Conservation (phyloP, 2,888 invertebrate species). For the Dexiosoma caninum region DNA sequence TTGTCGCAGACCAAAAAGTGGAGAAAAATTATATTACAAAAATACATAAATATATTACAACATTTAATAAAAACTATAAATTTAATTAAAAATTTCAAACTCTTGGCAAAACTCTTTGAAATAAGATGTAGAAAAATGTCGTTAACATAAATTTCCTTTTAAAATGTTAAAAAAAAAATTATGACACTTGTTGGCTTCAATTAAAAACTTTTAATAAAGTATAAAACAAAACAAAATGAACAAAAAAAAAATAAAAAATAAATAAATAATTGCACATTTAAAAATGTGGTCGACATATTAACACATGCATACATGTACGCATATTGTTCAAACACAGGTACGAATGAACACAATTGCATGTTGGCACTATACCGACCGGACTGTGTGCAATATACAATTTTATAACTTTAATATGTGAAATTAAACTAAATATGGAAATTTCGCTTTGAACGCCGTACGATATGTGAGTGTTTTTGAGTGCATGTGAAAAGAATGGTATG, state of each 20-base stretch:
- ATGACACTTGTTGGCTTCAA: slow-evolving; percentile 60
- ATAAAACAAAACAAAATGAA: slow-evolving; percentile 8
- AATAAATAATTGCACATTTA: slow-evolving; percentile 40
- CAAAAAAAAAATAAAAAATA: slow-evolving; percentile 1
- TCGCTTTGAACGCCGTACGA: slow-evolving; percentile 27
- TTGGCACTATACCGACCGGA: background rate
- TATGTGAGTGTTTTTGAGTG: background rate
- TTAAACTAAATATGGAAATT: slow-evolving; percentile 58
- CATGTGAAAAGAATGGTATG: background rate
- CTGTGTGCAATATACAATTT: slow-evolving; percentile 49
- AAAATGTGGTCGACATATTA: slow-evolving; percentile 58
- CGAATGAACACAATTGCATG: background rate
- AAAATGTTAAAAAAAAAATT: slow-evolving; percentile 57
- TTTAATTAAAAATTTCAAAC: slow-evolving; percentile 58
- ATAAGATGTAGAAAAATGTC: slow-evolving; percentile 59
- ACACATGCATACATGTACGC: background rate
- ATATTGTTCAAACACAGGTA: background rate
- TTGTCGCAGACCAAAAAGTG: slow-evolving; percentile 26
- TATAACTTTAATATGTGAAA: slow-evolving; percentile 55
- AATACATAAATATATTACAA: slow-evolving; percentile 52
- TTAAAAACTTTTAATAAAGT: slow-evolving; percentile 41
- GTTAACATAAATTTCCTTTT: slow-evolving; percentile 64
- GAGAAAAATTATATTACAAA: background rate
- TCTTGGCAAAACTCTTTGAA: slow-evolving; percentile 31
- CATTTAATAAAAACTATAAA: slow-evolving; percentile 62